These are phyloP conservation scores for Idaea straminata DNA, from an alignment of 2,888 invertebrate species.

Conservation along the genomic window DNA sequence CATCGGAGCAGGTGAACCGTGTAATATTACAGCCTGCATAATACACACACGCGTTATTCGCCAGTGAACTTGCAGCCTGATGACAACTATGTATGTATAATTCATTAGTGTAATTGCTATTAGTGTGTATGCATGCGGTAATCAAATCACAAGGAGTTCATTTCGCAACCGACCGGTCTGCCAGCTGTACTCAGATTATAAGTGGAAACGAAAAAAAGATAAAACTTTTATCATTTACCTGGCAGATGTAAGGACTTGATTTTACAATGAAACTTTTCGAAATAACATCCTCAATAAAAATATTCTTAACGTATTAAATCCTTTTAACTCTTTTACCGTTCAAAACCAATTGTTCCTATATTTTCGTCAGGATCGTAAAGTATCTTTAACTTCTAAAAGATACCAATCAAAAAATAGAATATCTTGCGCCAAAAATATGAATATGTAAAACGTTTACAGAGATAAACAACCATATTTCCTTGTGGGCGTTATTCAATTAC, in stretches of 20 bases:
- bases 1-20: not conserved
- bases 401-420: not conserved
- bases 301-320: too few species aligned
- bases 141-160: not conserved
- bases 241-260: too few species aligned
- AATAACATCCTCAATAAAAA: too few species aligned
- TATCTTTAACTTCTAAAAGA: not conserved
- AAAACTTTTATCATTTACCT: too few species aligned
- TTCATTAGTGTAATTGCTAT: not conserved
- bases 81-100: not conserved
- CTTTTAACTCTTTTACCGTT: too few species aligned
- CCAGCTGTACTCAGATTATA: too few species aligned
- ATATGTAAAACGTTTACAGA: not conserved
- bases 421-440: not conserved
- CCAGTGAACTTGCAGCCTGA: not conserved
- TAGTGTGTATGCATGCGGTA: not conserved
- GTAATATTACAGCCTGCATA: not conserved
- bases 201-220: too few species aligned
- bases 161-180: not conserved
- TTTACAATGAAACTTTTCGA: too few species aligned
- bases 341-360: too few species aligned
- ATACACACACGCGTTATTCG: not conserved
- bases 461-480: not conserved
- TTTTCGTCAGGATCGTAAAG: not conserved
- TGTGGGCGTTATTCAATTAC: not conserved